Conservation (phyloP, 2,113 vertebrate species). For the Phodopus roborovskii region DNA sequence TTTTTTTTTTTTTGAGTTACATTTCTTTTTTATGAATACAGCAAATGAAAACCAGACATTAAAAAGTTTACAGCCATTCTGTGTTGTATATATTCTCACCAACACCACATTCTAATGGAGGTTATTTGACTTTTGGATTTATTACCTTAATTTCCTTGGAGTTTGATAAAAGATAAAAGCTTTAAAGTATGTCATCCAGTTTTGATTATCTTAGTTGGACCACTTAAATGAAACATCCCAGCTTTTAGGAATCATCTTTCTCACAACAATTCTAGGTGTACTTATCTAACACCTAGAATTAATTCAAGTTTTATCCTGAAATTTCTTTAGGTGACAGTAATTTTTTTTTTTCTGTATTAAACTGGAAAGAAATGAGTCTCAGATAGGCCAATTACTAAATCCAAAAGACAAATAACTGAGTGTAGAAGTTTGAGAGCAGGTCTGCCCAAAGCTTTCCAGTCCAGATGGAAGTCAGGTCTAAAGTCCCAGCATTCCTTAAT, state of each 20-base stretch:
- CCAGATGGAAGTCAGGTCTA: conserved; percentile 42
- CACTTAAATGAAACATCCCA: conserved; percentile 2
- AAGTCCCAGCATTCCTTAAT: background rate
- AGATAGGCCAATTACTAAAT: conserved; percentile 61
- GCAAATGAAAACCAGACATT: conserved; percentile 60
- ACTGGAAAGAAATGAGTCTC: conserved; percentile 44
- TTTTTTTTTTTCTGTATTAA: conserved; percentile 28
- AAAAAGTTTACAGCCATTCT: conserved; percentile 64
- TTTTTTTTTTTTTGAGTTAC: conserved; percentile 63
- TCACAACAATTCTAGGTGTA: background rate
- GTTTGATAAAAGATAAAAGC: conserved; percentile 52
- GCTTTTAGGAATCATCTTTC: conserved; percentile 12
- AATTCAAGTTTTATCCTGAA: conserved; percentile 50
- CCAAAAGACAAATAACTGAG: conserved; percentile 77
- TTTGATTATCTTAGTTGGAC: conserved; percentile 11
- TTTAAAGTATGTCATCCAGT: conserved; percentile 14
- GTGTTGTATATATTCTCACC: conserved; percentile 51
- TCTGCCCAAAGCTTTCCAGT: background rate
- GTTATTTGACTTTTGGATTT: conserved; percentile 80
- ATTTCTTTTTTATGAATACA: conserved; percentile 65
- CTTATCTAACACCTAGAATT: background rate
- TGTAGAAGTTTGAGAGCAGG: conserved; percentile 12
- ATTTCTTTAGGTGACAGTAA: conserved; percentile 41
- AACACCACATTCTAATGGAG: conserved; percentile 37
- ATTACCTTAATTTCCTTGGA: conserved; percentile 51